These are phyloP conservation scores for Lasioglossum figueresi DNA, from an alignment of 2,888 invertebrate species.

Conservation along the genomic window DNA sequence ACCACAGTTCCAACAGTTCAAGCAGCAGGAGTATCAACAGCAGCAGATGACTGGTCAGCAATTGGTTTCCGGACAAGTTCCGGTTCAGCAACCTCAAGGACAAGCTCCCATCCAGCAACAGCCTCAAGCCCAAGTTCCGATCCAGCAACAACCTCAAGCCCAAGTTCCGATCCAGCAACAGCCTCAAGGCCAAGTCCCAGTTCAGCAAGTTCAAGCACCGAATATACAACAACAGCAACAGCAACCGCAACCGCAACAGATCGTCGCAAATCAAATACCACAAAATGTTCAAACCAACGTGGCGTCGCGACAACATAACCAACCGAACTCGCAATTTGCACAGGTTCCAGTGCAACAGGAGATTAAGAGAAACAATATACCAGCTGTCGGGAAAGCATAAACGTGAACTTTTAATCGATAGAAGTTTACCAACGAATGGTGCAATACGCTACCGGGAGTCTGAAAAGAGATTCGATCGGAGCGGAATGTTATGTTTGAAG, in stretches of 20 bases:
- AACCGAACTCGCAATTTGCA: conserved; percentile 49
- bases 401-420: not conserved
- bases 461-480: not conserved
- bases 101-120: conserved; percentile 40
- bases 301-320: conserved; percentile 51
- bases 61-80: conserved; percentile 59
- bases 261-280: conserved; percentile 51
- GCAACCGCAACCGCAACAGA: not conserved
- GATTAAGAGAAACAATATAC: conserved; percentile 50
- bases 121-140: conserved; percentile 43
- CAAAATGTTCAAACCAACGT: conserved; percentile 59
- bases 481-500: not conserved
- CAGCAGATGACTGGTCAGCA: conserved; percentile 64
- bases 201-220: conserved; percentile 21
- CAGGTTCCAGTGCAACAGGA: conserved; percentile 48
- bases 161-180: conserved; percentile 27
- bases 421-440: conserved; percentile 1
- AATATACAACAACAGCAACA: not conserved
- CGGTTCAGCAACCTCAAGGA: conserved; percentile 39
- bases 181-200: conserved; percentile 19
- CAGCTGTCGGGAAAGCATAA: conserved; percentile 49
- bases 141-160: conserved; percentile 21
- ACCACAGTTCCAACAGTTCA: conserved; percentile 68
- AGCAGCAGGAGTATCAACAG: conserved; percentile 62
- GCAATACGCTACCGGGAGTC: not conserved